Base-by-base conservation (phyloP, 2,888 invertebrate genomes). In the Cheilosia impressa region DNA sequence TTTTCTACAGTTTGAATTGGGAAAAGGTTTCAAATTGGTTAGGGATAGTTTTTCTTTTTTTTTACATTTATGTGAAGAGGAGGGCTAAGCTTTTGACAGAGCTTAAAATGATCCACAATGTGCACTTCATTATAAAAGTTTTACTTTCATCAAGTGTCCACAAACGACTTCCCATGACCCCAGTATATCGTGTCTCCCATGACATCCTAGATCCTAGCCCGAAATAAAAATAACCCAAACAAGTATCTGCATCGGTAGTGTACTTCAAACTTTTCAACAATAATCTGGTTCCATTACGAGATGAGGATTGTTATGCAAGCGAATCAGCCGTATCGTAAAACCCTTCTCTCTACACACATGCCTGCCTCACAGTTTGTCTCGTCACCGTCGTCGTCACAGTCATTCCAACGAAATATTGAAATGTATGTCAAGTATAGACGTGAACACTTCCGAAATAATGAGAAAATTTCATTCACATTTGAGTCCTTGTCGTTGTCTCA, bases 361-460 rank as follows among this genome's bases (percentile, higher is more conserved):
- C 50, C 2, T 19, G 47, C n/a, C 43, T 63, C 53, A 43, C 27
- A 68, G 65, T 72, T 76, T 65, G 69, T 76, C 84, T 9, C 9
- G 7, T 9, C 31, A 65, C 65, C 7, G 27, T 27, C 31, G 3
- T 76, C 69, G 69, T 80, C 84, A 65, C 69, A 45, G 69, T 80
- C 84, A 65, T 75, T 52, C 38, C 60, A 34, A 65, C 55, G 62
- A 80, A 80, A 22, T 38, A 62, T 53, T 66, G 57, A 66, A 85
- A 85, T 80, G 60, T 85, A 66, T 85, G 84, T 85, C 84, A 85
- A 85, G 84, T 66, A 31, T 31, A 55, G 84, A 76, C 66, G 71
- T 71, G 69, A 72, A 76, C 84, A 85, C 80, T 79, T 85, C 71
- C 75, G 65, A 80, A 80, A 80, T 85, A 85, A 80, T 85, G 80